Evolutionary conservation across 1,140 invertebrate genomes (phyloP).

Genomic region (Panagrolaimus sp.): DNA sequence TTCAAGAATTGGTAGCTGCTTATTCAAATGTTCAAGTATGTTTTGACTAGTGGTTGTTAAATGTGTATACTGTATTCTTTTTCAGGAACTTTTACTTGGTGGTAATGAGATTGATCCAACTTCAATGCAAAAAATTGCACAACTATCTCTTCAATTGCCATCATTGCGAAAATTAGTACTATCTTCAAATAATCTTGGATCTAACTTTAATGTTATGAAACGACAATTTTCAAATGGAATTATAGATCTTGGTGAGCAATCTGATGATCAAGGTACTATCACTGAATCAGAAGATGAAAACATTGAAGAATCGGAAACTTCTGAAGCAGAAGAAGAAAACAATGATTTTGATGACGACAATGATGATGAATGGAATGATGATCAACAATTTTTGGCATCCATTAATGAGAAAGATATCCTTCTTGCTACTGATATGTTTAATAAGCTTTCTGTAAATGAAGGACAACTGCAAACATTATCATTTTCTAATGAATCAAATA

Average conservation of each 20-base stretch:
- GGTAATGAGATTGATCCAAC: neutral
- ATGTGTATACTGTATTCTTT: too few species aligned
- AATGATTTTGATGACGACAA: too few species aligned
- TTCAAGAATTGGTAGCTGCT: conserved; percentile 17
- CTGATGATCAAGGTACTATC: neutral
- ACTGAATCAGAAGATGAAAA: neutral
- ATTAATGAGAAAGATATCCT: neutral
- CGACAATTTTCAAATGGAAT: neutral
- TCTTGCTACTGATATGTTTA: neutral
- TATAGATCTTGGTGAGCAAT: neutral
- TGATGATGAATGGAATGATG: neutral
- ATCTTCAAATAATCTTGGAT: neutral
- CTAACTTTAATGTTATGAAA: neutral
- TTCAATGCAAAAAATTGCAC: neutral
- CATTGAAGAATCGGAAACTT: too few species aligned
- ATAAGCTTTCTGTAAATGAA: neutral
- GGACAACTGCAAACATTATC: neutral
- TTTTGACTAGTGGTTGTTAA: neutral
- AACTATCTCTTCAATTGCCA: neutral
- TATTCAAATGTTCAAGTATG: conserved; percentile 11
- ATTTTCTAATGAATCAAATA: neutral
- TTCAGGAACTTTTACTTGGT: neutral
- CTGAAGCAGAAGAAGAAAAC: neutral
- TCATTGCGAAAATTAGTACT: neutral
- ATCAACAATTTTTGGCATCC: neutral